These are phyloP conservation scores for Periophthalmus magnuspinnatus DNA, from an alignment of 2,797 vertebrate genomes.

Conservation along the genomic window DNA sequence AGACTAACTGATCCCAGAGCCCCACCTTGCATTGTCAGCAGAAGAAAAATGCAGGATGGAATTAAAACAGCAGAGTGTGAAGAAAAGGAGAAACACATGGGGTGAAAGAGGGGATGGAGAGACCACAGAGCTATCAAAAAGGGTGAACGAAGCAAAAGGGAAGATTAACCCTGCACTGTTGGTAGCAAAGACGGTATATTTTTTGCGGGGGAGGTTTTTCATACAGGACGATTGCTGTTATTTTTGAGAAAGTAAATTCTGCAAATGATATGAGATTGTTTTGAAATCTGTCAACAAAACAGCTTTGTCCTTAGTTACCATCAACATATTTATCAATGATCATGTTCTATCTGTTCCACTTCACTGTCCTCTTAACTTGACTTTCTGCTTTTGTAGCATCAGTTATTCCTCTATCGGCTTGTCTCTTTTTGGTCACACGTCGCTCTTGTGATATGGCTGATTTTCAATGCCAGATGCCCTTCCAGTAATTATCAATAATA, in stretches of 20 bases:
- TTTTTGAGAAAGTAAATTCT: not conserved
- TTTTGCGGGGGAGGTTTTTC: no score
- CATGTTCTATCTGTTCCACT: constrained; percentile 42
- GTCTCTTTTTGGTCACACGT: no score
- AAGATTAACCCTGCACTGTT: constrained; percentile 20
- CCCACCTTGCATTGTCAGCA: constrained; percentile 40
- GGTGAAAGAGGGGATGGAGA: constrained; percentile 15
- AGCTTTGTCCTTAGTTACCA: not conserved
- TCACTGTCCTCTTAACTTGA: constrained; percentile 38
- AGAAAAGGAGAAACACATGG: constrained; percentile 1
- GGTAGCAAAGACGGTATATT: not conserved
- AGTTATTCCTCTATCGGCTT: not conserved
- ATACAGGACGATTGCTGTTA: not conserved
- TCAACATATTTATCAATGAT: not conserved
- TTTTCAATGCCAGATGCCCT: no score
- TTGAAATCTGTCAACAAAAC: not conserved
- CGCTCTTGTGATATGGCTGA: no score
- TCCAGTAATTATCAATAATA: no score
- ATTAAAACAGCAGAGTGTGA: constrained; percentile 22
- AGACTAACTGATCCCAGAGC: constrained; percentile 35
- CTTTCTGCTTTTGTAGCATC: constrained; percentile 24
- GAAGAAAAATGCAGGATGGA: constrained; percentile 8
- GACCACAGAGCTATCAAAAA: not conserved
- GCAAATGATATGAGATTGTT: not conserved
- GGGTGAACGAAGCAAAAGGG: constrained; percentile 11